Conservation (phyloP, 2,888 invertebrate species). For the Lacanobia oleracea region DNA sequence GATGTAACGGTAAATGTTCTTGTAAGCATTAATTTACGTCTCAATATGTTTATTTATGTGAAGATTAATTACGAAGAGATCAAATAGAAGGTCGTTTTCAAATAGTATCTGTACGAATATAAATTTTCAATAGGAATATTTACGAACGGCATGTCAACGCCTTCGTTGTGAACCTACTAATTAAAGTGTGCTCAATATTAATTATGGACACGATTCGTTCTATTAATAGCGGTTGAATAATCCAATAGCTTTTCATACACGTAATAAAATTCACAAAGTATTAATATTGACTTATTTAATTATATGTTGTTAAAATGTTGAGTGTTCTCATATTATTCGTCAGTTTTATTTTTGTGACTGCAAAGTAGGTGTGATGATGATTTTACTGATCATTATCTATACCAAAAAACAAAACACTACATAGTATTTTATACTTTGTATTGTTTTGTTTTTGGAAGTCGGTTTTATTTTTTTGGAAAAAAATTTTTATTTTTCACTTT, state of each 20-base stretch:
- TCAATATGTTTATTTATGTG: constrained; percentile 59
- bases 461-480: too few species aligned
- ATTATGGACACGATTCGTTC: constrained; percentile 57
- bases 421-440: too few species aligned
- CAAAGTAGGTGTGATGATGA: constrained; percentile 1
- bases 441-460: too few species aligned
- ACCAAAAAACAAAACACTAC: too few species aligned
- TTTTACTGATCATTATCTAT: not conserved
- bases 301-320: constrained; percentile 40
- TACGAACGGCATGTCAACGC: constrained; percentile 68
- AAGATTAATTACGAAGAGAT: constrained; percentile 65
- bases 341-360: constrained; percentile 6
- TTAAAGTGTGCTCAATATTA: constrained; percentile 66
- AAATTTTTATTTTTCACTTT: too few species aligned
- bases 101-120: constrained; percentile 59
- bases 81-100: constrained; percentile 61
- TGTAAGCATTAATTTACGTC: constrained; percentile 67
- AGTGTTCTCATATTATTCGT: constrained; percentile 15
- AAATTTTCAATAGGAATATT: constrained; percentile 65
- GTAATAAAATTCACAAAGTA: constrained; percentile 46
- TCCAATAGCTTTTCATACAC: constrained; percentile 39
- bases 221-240: constrained; percentile 53
- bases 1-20: constrained; percentile 55
- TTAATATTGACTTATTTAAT: constrained; percentile 62
- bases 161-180: constrained; percentile 63